Base-by-base conservation (phyloP, 1,140 invertebrate species). In the Maniola jurtina region DNA sequence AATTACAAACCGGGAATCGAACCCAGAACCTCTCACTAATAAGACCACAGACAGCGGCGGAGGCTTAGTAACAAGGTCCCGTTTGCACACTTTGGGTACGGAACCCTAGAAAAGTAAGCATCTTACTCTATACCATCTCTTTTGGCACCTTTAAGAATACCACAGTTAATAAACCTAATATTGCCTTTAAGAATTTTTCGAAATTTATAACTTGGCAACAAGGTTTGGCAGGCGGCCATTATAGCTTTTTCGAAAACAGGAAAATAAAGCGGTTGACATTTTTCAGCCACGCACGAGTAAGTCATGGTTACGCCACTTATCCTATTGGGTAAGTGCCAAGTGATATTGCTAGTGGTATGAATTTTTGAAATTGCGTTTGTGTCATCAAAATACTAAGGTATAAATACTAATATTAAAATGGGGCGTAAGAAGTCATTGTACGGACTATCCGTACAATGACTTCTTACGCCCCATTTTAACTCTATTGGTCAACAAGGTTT, bases 191-290 rank as follows among this genome's bases (percentile, higher is more conserved):
- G 42, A 45, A 11, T 45, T 45, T 45, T 45, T n/a, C 5, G 42
- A 45, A 52, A 52, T 52, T 25, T 52, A 52, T 52, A 25, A 52
- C 48, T 52, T 52, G 48, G 48, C 48, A 52, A 8, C 25, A 33
- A 52, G 48, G 48, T 25, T 52, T 52, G 48, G 48, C 48, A 52
- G 25, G 25, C 48, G 11, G 48, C 48, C 48, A 52, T 52, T 52
- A 50, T 11, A 25, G 48, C 48, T 52, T 52, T 52, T 52, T 52
- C 48, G 48, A 33, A 52, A 52, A 52, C 48, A 25, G 48, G 48
- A 25, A 33, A n/a, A 52, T 52, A 52, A 52, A 52, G 48, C 15
- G 48, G 48, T 52, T 25, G 48, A 52, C 48, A 52, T 52, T 52
- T 52, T 52, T 52, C 48, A 52, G 48, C 14, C 25, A 52, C 48